Evolutionary conservation across 2,797 vertebrate species (phyloP), one percentile per base, ranked within the genome.

Genomic region (Kryptopterus vitreolus): DNA sequence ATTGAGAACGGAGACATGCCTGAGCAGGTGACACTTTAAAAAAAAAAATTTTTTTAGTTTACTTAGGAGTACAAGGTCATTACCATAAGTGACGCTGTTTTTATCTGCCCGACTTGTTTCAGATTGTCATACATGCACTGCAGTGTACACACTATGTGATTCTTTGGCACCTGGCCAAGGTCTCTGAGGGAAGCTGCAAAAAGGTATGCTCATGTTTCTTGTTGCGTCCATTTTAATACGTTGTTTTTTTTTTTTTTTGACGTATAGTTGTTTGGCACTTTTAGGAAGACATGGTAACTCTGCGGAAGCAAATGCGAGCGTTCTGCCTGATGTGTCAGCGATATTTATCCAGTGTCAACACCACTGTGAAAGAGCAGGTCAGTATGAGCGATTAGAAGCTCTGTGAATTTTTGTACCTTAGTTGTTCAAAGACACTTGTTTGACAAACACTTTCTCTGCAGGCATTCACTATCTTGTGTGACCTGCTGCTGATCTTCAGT

Each of bases 1-100:
- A 98, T 99, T 84, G 97, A 99, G 91, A 99, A 99, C 26, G 98
- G 98, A 86, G 97, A 99, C 88, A 99, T 99, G 97, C 98, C 98
- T 75, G 98, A 99, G 83, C 98, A 99, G 97, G 98, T 99, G 82
- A 89, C 50, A 24, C 13, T 20, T 81, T 59, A 76, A 48, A 38
- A 57, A 9, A n/a, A n/a, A n/a, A n/a, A n/a, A n/a, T n/a, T n/a
- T n/a, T n/a, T 62, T 48, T 61, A 7, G 24, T 69, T 53, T 50
- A 16, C 4, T n/a, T 74, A 35, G 12, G 38, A 11, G 22, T 58
- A 26, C 18, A 22, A 4, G 12, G 24, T 62, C 13, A 70, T 61
- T 7, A 15, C 31, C 74, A 3, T 24, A 20, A 72, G 4, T 38
- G 9, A 53, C 38, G 79, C 52, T 24, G 9, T 69, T 35, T 68